These are phyloP conservation scores for Andinoacara biseriatus DNA, from an alignment of 2,113 vertebrate species.

Conservation along the genomic window DNA sequence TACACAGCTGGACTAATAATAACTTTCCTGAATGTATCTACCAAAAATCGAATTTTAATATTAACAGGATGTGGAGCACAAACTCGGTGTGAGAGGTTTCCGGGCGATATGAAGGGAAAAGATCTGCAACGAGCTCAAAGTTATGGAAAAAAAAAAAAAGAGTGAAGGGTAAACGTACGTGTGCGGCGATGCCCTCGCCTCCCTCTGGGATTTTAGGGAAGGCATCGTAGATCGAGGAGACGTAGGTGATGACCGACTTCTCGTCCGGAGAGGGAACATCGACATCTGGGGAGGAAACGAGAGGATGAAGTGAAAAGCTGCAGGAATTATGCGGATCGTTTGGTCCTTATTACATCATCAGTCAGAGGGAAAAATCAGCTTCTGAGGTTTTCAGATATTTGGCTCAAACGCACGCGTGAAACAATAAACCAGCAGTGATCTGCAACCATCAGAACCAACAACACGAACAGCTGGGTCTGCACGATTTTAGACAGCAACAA, in stretches of 20 bases:
- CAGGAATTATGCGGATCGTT: not conserved
- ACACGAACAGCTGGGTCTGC: too few species aligned
- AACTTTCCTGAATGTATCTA: not conserved
- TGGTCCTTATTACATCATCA: not conserved
- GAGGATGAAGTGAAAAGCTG: not conserved
- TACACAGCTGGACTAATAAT: not conserved
- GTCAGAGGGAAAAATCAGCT: not conserved
- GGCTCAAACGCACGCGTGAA: not conserved
- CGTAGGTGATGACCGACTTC: constrained; percentile 98
- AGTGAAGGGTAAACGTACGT: constrained; percentile 76
- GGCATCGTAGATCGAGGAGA: constrained; percentile 98
- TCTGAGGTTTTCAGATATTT: not conserved
- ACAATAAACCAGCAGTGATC: not conserved
- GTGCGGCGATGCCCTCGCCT: constrained; percentile 91
- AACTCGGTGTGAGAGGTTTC: not conserved
- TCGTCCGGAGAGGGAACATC: constrained; percentile 96
- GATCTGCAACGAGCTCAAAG: too few species aligned
- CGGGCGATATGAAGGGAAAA: not conserved
- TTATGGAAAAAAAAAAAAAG: not conserved
- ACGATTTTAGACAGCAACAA: too few species aligned
- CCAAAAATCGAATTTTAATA: not conserved
- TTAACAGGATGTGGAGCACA: not conserved
- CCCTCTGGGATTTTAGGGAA: constrained; percentile 98
- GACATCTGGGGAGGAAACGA: constrained; percentile 83
- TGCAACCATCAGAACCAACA: not conserved